Percentiles rank a stretch among this genome's conserved stretches.
These are phyloP conservation scores for Chlorops oryzae DNA, from an alignment of 1,140 invertebrate genomes.

Conservation along the genomic window DNA sequence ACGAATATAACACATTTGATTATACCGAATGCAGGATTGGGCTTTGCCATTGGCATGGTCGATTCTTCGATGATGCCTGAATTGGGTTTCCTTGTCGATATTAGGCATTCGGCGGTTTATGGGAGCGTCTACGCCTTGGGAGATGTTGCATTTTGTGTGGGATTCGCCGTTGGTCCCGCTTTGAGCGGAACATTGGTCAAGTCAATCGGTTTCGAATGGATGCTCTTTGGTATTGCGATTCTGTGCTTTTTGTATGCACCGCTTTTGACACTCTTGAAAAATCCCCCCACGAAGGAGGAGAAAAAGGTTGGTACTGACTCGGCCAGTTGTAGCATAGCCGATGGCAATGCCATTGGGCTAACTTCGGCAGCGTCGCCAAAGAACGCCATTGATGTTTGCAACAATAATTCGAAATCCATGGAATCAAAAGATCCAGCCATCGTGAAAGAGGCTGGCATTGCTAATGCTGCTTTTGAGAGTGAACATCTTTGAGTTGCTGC, in stretches of 20 bases:
- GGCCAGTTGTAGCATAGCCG: constrained; percentile 16
- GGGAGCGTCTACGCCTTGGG: constrained; percentile 97
- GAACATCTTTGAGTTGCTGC: constrained; percentile 27
- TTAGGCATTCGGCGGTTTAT: constrained; percentile 90
- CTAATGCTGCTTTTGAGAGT: constrained; percentile 33
- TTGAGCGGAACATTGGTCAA: constrained; percentile 75
- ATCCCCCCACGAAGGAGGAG: constrained; percentile 88
- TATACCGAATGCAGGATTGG: constrained; percentile 91
- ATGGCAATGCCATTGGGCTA: constrained; percentile 6
- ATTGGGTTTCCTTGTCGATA: constrained; percentile 91
- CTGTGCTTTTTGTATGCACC: constrained; percentile 94
- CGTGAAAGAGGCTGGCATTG: constrained; percentile 21
- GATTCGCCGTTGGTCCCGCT: constrained; percentile 81
- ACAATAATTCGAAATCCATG: not conserved
- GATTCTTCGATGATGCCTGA: constrained; percentile 99
- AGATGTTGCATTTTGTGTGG: constrained; percentile 97
- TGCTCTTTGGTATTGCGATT: constrained; percentile 92
- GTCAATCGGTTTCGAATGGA: constrained; percentile 89
- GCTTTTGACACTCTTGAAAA: constrained; percentile 77
- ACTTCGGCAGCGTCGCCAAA: not conserved
- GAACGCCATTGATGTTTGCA: not conserved
- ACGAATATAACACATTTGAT: constrained; percentile 84
- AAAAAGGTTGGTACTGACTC: constrained; percentile 65
- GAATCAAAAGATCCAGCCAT: constrained; percentile 9
- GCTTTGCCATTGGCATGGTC: constrained; percentile 98